Evolutionary conservation across 2,797 vertebrate species (phyloP).

Genomic region (Channa striata): DNA sequence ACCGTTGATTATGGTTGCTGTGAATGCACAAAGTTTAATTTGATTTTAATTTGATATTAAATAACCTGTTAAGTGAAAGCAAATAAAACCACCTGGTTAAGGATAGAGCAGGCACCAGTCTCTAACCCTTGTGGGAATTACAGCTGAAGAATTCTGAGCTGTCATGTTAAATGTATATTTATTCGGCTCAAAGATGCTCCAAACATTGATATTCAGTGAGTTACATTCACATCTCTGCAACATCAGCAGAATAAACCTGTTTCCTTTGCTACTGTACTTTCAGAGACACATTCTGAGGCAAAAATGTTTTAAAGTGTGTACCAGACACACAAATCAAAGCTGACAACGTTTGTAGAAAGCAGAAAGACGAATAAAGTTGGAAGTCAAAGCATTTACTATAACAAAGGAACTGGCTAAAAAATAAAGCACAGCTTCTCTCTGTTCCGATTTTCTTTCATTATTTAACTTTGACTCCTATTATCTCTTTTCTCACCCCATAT

Average conservation of each 20-base stretch:
- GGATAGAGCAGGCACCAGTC: too few species aligned
- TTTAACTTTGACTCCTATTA: conserved; percentile 4
- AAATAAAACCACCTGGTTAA: conserved; percentile 5
- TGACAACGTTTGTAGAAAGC: conserved; percentile 11
- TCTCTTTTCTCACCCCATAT: background rate
- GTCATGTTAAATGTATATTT: background rate
- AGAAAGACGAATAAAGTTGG: conserved; percentile 4
- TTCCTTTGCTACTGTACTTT: background rate
- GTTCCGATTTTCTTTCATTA: conserved; percentile 5
- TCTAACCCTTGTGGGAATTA: background rate
- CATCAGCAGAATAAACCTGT: conserved; percentile 1
- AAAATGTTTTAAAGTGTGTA: background rate
- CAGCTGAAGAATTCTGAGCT: background rate
- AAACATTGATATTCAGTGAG: background rate
- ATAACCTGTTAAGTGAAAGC: too few species aligned
- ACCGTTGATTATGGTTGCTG: background rate
- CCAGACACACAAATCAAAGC: conserved; percentile 10
- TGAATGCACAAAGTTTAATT: background rate
- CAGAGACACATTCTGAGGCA: conserved; percentile 5
- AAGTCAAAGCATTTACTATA: conserved; percentile 13
- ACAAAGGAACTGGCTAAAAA: conserved; percentile 1
- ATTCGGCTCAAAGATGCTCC: background rate
- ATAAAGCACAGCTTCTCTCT: background rate
- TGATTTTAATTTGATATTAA: too few species aligned
- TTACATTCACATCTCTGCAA: background rate